A percentile compares a stretch with the other conserved stretches of the same genome.
Conservation (phyloP, 2,888 invertebrate species). For the Nephrotoma guestfalica region DNA sequence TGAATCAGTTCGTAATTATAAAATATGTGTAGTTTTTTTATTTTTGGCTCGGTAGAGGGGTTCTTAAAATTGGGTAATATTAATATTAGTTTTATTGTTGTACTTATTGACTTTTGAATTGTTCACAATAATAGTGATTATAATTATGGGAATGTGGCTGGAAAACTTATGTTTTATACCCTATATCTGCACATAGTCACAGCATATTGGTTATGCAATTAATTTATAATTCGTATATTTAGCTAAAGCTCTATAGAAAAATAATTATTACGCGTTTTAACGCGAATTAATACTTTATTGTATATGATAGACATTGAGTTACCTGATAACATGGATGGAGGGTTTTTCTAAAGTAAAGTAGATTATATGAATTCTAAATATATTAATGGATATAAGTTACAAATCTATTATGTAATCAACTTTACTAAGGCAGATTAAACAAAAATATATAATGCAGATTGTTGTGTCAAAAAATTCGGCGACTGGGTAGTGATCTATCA, state of each 20-base stretch:
- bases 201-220: background rate
- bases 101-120: background rate
- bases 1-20: background rate
- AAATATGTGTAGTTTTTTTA: background rate
- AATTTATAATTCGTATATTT: background rate
- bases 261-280: background rate
- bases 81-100: background rate
- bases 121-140: background rate
- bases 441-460: too few relatives aligned
- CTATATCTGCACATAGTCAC: background rate
- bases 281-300: too few relatives aligned
- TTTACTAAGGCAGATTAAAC: too few relatives aligned
- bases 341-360: too few relatives aligned
- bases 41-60: background rate
- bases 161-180: background rate
- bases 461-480: too few relatives aligned
- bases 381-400: too few relatives aligned
- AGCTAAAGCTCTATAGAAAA: background rate
- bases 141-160: background rate
- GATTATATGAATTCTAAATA: too few relatives aligned
- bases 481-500: too few relatives aligned
- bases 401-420: too few relatives aligned
- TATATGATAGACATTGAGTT: too few relatives aligned
- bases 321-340: too few relatives aligned
- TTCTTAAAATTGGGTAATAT: background rate